phyloP scores from a whole-genome alignment of 2,888 invertebrate species.

The Orthonychiurus folsomi region DNA sequence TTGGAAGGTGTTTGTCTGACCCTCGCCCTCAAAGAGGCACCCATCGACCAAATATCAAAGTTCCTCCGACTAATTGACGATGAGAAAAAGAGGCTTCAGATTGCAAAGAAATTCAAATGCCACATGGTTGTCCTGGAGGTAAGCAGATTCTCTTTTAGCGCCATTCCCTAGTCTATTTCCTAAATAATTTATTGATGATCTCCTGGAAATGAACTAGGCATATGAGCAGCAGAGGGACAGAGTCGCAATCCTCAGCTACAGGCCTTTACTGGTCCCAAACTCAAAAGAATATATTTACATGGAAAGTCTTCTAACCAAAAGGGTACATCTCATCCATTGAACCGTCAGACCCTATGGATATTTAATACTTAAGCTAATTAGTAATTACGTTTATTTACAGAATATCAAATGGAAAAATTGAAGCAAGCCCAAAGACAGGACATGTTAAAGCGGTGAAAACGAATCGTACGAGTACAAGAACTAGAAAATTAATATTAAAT shows the following conservation, averaged over 20 bases:
- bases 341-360: no score
- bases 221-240: slow-evolving; percentile 56
- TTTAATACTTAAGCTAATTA: no score
- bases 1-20: slow-evolving; percentile 48
- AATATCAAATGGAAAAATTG: slow-evolving; percentile 53
- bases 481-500: not conserved
- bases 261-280: slow-evolving; percentile 54
- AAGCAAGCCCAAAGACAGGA: slow-evolving; percentile 19
- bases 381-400: no score
- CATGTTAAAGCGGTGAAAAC: not conserved
- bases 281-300: slow-evolving; percentile 65
- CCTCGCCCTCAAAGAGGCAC: slow-evolving; percentile 45
- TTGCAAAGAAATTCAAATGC: slow-evolving; percentile 58
- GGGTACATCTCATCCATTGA: no score
- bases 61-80: slow-evolving; percentile 52
- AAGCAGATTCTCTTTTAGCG: slow-evolving; percentile 27
- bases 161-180: not conserved
- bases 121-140: slow-evolving; percentile 58
- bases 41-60: slow-evolving; percentile 48
- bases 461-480: not conserved
- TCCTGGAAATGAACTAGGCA: no score
- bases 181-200: slow-evolving; percentile 12
- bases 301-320: slow-evolving; percentile 59
- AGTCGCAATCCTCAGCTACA: slow-evolving; percentile 54
- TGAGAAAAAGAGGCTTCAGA: slow-evolving; percentile 51